Evolutionary conservation across 2,888 invertebrate genomes (phyloP), one percentile per base, ranked within the genome.

Genomic region (Lottia scabra): DNA sequence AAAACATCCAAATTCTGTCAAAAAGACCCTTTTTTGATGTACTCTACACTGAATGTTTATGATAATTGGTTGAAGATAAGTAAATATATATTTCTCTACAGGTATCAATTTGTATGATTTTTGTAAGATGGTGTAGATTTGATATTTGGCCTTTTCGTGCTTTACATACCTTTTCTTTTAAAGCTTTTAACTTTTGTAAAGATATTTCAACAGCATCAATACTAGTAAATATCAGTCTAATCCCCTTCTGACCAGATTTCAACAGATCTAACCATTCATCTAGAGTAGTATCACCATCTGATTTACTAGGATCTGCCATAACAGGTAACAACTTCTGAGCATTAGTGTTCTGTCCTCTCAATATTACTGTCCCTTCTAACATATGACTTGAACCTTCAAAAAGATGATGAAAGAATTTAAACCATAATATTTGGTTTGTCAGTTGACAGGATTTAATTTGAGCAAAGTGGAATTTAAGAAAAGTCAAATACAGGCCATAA

Each of bases 171-270:
- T 75, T 65, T 56, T 81, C 70, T 64, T 80, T 68, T 56, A 81
- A 74, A 38, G 81, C 78, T 66, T 85, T 81, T 43, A 90, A 76
- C 63, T 86, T 82, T 74, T 87, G 81, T 2, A 91, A 81, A n/a
- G 88, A 87, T 2, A 89, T 85, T 74, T 89, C 88, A 2, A 91
- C 94, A 0, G 94, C 95, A 65, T 94, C 94, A 63, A 93, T 93
- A 1, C 92, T 92, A 89, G 97, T 97, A 87, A 97, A 96, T 89
- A 97, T 96, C 64, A 97, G 90, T 87, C 97, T 97, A 0, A 96
- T 92, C 0, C 96, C 96, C 87, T 95, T 96, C 80, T 76, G 75
- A 12, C 75, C 69, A 19, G 77, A 75, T 48, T 94, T 93, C 0
- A 91, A 90, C 2, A 90, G 87, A 1, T 90, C 86, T 12, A 97